These are phyloP conservation scores for Alviniconcha marisindica DNA, from an alignment of 1,140 invertebrate species.

Conservation along the genomic window DNA sequence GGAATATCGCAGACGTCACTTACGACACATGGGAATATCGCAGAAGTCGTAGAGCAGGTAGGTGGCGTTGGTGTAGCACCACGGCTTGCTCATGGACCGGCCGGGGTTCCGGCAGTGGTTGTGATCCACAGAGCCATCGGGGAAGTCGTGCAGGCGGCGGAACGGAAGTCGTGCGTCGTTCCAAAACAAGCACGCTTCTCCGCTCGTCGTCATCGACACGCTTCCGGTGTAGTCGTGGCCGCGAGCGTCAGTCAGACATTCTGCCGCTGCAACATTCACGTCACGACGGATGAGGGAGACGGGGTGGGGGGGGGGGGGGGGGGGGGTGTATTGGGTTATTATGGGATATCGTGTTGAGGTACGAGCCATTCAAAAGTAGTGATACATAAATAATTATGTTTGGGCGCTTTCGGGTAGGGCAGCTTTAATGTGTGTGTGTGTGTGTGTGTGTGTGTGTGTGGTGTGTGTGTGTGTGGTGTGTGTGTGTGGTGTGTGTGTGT, in stretches of 20 bases:
- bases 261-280: background rate
- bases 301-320: no score
- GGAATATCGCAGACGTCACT: no score
- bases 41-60: slow-evolving; percentile 20
- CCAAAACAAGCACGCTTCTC: background rate
- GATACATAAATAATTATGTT: no score
- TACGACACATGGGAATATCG: slow-evolving; percentile 14
- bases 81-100: background rate
- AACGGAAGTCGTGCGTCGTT: background rate
- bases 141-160: slow-evolving; percentile 4
- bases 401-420: no score
- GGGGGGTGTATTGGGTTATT: no score
- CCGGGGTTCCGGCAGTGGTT: slow-evolving; percentile 37
- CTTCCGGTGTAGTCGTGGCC: slow-evolving; percentile 32
- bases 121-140: background rate
- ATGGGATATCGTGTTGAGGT: no score
- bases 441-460: background rate
- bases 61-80: slow-evolving; percentile 36
- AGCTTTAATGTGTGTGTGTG: background rate
- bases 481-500: no score
- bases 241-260: background rate
- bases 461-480: no score
- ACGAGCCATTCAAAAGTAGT: no score
- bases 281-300: no score
- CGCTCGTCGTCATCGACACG: background rate